Evolutionary conservation across 1,140 invertebrate genomes (phyloP).

Genomic region (Heliconius himera): DNA sequence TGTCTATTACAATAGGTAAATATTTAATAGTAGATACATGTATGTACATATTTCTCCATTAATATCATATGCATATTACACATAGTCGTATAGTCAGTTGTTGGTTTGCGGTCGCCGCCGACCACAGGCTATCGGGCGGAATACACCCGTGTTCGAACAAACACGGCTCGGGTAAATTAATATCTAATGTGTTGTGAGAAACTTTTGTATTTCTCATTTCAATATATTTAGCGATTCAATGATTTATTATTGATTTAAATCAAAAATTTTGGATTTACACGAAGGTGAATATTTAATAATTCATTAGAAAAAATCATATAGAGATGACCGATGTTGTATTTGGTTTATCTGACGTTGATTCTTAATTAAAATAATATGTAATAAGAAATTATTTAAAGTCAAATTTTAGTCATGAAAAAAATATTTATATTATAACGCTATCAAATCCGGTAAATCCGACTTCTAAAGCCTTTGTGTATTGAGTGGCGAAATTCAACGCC

Average conservation of each 20-base stretch:
- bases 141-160: conserved; percentile 56
- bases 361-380: no score
- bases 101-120: conserved; percentile 65
- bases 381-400: no score
- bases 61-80: conserved; percentile 20
- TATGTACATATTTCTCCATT: conserved; percentile 1
- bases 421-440: no score
- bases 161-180: conserved; percentile 48
- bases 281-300: not conserved
- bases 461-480: no score
- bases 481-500: no score
- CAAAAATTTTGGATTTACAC: not conserved
- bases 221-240: not conserved
- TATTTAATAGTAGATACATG: not conserved
- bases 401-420: no score
- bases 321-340: no score
- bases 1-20: not conserved
- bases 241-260: not conserved
- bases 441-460: no score
- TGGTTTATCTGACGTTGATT: no score
- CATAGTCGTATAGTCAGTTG: conserved; percentile 41
- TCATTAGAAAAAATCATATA: no score
- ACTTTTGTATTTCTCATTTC: conserved; percentile 6
- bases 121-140: conserved; percentile 63
- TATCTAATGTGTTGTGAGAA: conserved; percentile 34